Percentiles rank a stretch among this genome's conserved stretches.
Evolutionary conservation across 2,797 vertebrate genomes (phyloP).

Genomic region (Limnodromus scolopaceus): DNA sequence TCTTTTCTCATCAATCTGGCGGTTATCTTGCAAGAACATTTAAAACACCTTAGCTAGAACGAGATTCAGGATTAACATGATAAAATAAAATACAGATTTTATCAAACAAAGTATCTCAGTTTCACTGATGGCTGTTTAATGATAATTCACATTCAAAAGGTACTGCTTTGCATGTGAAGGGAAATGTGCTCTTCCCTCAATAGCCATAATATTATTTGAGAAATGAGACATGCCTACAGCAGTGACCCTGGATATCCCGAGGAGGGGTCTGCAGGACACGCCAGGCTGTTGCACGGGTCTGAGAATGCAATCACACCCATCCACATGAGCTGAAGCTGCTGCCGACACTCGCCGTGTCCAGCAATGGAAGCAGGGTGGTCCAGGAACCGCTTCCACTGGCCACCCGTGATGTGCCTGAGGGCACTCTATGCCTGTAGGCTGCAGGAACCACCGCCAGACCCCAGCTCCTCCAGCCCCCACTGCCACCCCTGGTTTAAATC

Average conservation of each 20-base stretch:
- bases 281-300: neutral
- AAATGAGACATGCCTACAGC: neutral
- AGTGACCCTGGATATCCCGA: neutral
- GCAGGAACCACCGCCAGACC: neutral
- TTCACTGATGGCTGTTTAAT: neutral
- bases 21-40: neutral
- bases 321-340: neutral
- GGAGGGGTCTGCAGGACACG: neutral
- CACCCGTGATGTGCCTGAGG: neutral
- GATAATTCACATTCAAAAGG: neutral
- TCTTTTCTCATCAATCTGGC: neutral
- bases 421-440: neutral
- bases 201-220: neutral
- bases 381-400: neutral
- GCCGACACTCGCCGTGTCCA: neutral
- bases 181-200: neutral
- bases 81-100: neutral
- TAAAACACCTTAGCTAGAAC: neutral
- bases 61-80: neutral
- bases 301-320: accelerated
- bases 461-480: neutral
- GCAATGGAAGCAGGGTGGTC: neutral
- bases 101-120: neutral
- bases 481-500: neutral
- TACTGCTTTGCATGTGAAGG: neutral